These are phyloP conservation scores for Aphaenogaster rudis DNA, from an alignment of 1,140 invertebrate species.

Conservation along the genomic window DNA sequence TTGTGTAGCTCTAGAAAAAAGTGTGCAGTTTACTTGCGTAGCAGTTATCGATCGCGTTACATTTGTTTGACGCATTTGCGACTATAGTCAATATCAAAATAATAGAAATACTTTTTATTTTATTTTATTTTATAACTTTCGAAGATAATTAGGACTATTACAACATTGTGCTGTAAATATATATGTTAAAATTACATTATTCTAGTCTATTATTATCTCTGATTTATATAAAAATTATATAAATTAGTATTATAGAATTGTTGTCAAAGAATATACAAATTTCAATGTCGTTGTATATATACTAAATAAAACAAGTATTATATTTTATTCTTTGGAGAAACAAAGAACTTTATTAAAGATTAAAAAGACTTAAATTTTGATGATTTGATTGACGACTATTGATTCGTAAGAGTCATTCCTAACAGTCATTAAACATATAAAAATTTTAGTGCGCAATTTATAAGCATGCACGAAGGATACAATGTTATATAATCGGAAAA, in stretches of 20 bases:
- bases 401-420: neutral
- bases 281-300: neutral
- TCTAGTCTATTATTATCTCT: neutral
- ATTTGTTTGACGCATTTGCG: neutral
- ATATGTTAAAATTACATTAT: neutral
- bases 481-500: conserved; percentile 1
- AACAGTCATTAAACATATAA: neutral
- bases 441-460: neutral
- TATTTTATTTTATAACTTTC: neutral
- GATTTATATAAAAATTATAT: neutral
- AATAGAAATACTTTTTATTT: neutral
- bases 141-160: neutral
- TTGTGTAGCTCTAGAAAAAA: neutral
- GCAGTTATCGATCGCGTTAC: neutral
- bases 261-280: neutral
- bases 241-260: neutral
- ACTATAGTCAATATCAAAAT: neutral
- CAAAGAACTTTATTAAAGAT: neutral
- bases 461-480: neutral
- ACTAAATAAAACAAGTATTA: neutral
- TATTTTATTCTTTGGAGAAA: neutral
- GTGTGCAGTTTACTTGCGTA: neutral
- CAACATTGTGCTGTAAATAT: neutral
- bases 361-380: neutral
- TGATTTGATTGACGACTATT: neutral